Conservation (phyloP, 2,113 vertebrate genomes). For the Forbesichthys agassizii region DNA sequence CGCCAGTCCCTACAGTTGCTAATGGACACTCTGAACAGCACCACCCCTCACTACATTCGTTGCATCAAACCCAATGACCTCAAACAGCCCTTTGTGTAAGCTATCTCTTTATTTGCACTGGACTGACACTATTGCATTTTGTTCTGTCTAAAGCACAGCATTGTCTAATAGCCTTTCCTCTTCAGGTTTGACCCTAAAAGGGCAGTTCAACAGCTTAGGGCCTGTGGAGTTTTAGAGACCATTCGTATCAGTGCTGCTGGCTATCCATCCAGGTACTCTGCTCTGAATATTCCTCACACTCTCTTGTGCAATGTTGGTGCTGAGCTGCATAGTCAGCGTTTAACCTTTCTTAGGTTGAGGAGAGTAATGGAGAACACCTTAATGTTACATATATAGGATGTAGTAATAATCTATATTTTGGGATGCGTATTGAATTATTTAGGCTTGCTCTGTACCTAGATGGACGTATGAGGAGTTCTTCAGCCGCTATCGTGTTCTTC, state of each 20-base stretch:
- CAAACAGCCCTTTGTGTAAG: slow-evolving; percentile 77
- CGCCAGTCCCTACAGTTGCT: slow-evolving; percentile 77
- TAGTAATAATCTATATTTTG: too few species aligned
- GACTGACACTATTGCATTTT: background rate
- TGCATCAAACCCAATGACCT: slow-evolving; percentile 85
- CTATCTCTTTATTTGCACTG: background rate
- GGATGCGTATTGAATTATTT: too few species aligned
- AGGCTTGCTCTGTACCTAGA: slow-evolving; percentile 39
- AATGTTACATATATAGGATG: too few species aligned
- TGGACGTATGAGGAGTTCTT: slow-evolving; percentile 79
- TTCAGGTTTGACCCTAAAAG: slow-evolving; percentile 78
- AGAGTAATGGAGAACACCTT: background rate
- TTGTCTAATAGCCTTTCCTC: background rate
- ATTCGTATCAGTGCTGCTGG: slow-evolving; percentile 82
- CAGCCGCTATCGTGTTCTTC: slow-evolving; percentile 72
- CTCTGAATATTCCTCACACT: background rate
- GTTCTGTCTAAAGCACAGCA: background rate
- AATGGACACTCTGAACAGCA: slow-evolving; percentile 79
- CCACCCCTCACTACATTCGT: slow-evolving; percentile 80
- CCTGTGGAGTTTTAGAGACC: slow-evolving; percentile 82
- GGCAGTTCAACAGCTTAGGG: slow-evolving; percentile 80
- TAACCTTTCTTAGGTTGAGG: background rate
- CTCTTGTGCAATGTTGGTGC: background rate
- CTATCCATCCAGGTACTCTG: slow-evolving; percentile 76
- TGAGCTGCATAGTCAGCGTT: background rate